Base-by-base conservation (phyloP, 2,113 vertebrate genomes). In the Perca schrenkii region DNA sequence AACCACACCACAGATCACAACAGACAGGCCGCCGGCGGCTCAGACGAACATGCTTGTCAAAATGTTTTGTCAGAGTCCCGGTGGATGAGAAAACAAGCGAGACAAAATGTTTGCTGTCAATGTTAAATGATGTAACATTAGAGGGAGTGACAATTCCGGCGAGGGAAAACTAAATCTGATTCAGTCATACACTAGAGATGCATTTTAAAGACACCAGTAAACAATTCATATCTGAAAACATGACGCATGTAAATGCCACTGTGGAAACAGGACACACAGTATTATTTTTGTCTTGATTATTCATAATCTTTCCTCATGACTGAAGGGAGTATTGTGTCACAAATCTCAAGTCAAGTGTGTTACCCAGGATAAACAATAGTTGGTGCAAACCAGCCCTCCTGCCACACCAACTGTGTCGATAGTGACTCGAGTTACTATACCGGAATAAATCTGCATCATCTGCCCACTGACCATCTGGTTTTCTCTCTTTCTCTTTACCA, bases 41-140 rank as follows among this genome's bases (percentile, higher is more conserved):
- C 34, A 21, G 71, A 74, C 12, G 8, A 61, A 77, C 40, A 6
- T 0, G 58, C 57, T 60, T 82, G 80, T 83, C 82, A 80, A 73
- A 86, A 66, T 86, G 74, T 88, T 86, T 81, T 79, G 77, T 83
- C 86, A 80, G 72, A 6, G 17, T 74, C 67, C 43, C 43, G 0
- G 11, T 4, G 14, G 80, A 74, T 0, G 1, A 46, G 22, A 60
- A 64, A 65, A 73, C 60, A 62, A 77, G 34, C 0, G 1, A 83
- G 47, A 57, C 54, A 63, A 86, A 65, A 47, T 74, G 57, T 74
- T 86, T 62, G 62, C 43, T 80, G 70, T 78, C 76, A 66, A 62
- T 50, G 56, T 72, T 58, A 83, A 83, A 70, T 77, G 34, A 79
- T 52, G 22, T 14, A 80, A 70, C 80, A 52, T 28, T 57, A 85